Conservation (phyloP, 2,888 invertebrate genomes). For the Perdita meconis region DNA sequence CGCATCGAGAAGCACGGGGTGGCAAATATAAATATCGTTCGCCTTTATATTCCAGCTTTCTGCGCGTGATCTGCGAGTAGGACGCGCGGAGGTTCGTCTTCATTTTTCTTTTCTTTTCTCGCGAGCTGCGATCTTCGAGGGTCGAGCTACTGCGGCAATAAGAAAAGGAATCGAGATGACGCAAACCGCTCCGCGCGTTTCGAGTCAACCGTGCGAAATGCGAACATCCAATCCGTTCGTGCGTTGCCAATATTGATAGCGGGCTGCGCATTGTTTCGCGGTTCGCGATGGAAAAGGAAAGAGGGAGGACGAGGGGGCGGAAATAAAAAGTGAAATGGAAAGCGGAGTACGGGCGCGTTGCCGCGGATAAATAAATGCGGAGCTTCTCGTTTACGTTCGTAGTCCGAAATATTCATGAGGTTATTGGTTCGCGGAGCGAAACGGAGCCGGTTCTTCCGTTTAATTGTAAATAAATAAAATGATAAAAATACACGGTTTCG, state of each 20-base stretch:
- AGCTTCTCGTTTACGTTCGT: conserved; percentile 17
- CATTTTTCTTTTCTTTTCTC: no score
- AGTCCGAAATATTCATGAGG: conserved; percentile 17
- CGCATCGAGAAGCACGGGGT: background rate
- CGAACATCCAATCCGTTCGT: no score
- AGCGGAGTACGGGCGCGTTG: background rate
- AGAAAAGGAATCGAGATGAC: no score
- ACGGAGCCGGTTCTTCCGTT: conserved; percentile 28
- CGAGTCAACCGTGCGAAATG: no score
- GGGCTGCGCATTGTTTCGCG: background rate
- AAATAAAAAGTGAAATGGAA: background rate
- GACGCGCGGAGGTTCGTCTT: background rate
- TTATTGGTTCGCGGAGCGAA: conserved; percentile 23
- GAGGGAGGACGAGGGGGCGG: no score
- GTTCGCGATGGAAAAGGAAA: background rate
- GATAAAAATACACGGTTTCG: conserved; percentile 40
- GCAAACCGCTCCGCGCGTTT: no score
- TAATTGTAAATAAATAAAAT: conserved; percentile 47
- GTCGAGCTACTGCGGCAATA: background rate
- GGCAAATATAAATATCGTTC: conserved; percentile 10
- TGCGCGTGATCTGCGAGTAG: background rate
- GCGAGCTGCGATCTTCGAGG: background rate
- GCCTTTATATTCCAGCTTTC: background rate
- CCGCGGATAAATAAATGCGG: conserved; percentile 2
- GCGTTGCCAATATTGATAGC: background rate